A percentile compares a stretch with the other conserved stretches of the same genome.
Evolutionary conservation across 2,113 vertebrate genomes (phyloP).

Genomic region (Heterocephalus glaber): DNA sequence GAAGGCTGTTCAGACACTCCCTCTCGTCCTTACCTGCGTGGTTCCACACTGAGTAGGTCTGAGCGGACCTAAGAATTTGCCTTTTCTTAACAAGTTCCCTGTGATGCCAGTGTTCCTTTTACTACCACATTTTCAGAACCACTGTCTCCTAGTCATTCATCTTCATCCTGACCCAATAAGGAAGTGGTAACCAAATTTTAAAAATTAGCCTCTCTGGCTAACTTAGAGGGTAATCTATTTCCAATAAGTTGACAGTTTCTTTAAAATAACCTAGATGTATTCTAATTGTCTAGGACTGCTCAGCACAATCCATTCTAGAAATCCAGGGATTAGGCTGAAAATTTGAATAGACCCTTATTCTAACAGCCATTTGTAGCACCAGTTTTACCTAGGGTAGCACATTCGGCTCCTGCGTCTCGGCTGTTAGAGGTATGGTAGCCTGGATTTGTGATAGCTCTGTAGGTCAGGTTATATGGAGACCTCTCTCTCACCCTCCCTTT

Average conservation of each 20-base stretch:
- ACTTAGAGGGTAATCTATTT: background rate
- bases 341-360: background rate
- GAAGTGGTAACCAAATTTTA: background rate
- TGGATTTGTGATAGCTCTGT: background rate
- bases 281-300: background rate
- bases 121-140: background rate
- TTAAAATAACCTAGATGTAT: slow-evolving; percentile 36
- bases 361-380: background rate
- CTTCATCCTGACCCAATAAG: background rate
- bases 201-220: background rate
- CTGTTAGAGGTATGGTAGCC: background rate
- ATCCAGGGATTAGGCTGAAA: background rate
- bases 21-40: background rate
- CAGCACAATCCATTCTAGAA: background rate
- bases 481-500: no score
- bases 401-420: background rate
- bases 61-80: background rate
- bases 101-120: no score
- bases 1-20: background rate
- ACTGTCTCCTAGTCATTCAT: background rate
- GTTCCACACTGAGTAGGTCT: background rate
- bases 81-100: background rate
- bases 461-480: background rate
- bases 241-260: background rate
- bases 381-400: background rate